These are phyloP conservation scores for Heliconius melpomene DNA, from an alignment of 1,140 invertebrate genomes.

Conservation along the genomic window DNA sequence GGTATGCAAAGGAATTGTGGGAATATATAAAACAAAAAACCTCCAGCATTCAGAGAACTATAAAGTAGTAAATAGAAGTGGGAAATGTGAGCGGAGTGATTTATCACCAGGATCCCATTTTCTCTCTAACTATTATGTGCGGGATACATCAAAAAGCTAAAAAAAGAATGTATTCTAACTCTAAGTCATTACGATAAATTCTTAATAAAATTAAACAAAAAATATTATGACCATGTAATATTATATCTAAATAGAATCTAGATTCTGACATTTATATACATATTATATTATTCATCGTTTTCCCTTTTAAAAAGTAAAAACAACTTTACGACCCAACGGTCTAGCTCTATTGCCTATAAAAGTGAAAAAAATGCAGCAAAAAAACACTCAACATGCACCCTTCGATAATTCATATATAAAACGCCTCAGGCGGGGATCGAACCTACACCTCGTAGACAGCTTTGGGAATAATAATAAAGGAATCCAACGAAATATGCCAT, in stretches of 20 bases:
- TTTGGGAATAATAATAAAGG: constrained; percentile 31
- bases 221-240: neutral
- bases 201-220: too few relatives aligned
- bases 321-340: constrained; percentile 11
- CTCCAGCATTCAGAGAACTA: too few relatives aligned
- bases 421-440: constrained; percentile 58
- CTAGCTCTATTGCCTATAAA: constrained; percentile 25
- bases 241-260: neutral
- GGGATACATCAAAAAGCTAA: neutral
- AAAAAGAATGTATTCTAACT: too few relatives aligned
- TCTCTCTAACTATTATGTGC: neutral
- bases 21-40: too few relatives aligned
- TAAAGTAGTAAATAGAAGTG: too few relatives aligned
- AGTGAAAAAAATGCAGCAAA: constrained; percentile 31
- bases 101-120: too few relatives aligned
- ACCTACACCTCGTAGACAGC: constrained; percentile 52
- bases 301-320: neutral
- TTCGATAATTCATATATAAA: constrained; percentile 50
- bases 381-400: constrained; percentile 44
- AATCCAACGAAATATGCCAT: constrained; percentile 27
- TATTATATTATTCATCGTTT: neutral
- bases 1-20: too few relatives aligned
- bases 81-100: too few relatives aligned
- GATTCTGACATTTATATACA: neutral
- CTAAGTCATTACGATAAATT: too few relatives aligned